Percentiles rank a stretch among this genome's conserved stretches.
Evolutionary conservation across 2,888 invertebrate genomes (phyloP).

Genomic region (Dicycla oo): DNA sequence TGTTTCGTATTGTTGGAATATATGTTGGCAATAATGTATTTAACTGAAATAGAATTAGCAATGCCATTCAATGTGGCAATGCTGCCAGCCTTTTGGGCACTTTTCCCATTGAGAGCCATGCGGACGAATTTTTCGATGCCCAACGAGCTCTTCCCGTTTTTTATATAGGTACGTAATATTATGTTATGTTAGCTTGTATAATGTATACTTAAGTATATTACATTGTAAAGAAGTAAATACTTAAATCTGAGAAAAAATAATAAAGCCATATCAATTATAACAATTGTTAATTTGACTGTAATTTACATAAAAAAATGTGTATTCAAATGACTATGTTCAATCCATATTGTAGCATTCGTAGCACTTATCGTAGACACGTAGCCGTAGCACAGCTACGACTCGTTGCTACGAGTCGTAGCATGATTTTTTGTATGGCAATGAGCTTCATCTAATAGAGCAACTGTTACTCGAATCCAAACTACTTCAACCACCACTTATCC

Average conservation of each 20-base stretch:
- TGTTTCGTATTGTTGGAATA: conserved; percentile 12
- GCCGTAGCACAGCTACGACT: conserved; percentile 32
- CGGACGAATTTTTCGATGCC: too few species aligned
- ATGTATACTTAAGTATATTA: too few species aligned
- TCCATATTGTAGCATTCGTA: conserved; percentile 16
- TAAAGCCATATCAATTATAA: not conserved
- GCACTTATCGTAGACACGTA: conserved; percentile 28
- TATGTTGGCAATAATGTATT: not conserved
- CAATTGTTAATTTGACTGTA: not conserved
- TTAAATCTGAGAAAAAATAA: not conserved
- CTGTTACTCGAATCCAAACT: not conserved
- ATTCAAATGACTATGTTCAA: not conserved
- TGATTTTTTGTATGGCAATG: not conserved
- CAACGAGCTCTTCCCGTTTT: too few species aligned
- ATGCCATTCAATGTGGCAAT: too few species aligned
- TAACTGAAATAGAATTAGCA: not conserved
- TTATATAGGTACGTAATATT: too few species aligned
- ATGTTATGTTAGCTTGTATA: too few species aligned
- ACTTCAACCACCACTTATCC: not conserved
- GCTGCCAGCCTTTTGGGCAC: too few species aligned
- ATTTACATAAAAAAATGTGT: not conserved
- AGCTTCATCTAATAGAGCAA: not conserved
- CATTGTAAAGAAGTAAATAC: too few species aligned
- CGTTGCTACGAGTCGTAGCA: conserved; percentile 27
- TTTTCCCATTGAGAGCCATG: too few species aligned